Evolutionary conservation across 2,888 invertebrate genomes (phyloP).

Genomic region (Neria commutata): DNA sequence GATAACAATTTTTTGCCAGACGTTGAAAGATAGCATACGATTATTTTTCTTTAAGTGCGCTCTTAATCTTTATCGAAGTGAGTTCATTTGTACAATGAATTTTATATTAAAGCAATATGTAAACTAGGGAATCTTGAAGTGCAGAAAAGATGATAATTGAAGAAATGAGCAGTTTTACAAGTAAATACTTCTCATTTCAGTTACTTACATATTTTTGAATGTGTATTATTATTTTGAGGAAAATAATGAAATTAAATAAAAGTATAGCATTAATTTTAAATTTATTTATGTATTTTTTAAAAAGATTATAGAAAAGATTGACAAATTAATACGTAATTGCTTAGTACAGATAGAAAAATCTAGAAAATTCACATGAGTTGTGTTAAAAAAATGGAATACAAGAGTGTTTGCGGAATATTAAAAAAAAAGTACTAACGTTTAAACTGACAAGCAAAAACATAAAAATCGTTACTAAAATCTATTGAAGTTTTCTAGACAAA

Average conservation of each 20-base stretch:
- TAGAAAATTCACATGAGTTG: slow-evolving; percentile 4
- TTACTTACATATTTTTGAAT: slow-evolving; percentile 37
- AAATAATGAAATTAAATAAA: slow-evolving; percentile 42
- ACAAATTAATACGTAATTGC: no score
- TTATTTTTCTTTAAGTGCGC: no score
- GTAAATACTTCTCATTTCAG: not conserved
- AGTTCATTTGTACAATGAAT: not conserved
- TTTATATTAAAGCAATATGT: no score
- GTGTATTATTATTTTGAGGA: slow-evolving; percentile 36
- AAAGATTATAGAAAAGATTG: not conserved
- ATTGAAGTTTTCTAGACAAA: no score
- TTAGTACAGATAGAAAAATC: not conserved
- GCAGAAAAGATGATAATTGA: not conserved
- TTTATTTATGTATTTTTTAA: slow-evolving; percentile 5
- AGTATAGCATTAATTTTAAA: slow-evolving; percentile 36
- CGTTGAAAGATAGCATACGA: no score
- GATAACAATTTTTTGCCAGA: not conserved
- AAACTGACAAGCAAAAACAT: not conserved
- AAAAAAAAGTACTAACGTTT: not conserved
- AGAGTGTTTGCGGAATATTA: slow-evolving; percentile 4
- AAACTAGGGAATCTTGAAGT: no score
- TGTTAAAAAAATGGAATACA: slow-evolving; percentile 5
- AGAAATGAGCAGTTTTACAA: not conserved
- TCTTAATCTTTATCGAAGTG: no score
- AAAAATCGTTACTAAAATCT: no score